Conservation (phyloP, 2,888 invertebrate species). For the Caenorhabditis zanzibari region DNA sequence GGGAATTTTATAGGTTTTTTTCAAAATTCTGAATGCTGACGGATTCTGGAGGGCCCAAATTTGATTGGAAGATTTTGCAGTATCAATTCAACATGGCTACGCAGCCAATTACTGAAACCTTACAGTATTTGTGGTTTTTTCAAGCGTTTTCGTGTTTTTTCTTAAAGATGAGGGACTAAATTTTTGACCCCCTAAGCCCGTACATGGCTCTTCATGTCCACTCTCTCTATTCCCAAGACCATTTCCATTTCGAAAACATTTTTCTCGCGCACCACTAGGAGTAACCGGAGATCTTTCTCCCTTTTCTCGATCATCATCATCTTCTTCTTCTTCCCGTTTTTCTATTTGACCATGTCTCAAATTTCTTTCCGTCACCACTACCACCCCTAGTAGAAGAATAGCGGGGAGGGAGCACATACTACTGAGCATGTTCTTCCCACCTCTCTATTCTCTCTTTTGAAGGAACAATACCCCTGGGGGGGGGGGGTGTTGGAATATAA, state of each 20-base stretch:
- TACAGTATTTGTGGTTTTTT: too few species aligned
- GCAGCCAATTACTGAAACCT: too few species aligned
- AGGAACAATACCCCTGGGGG: constrained; percentile 39
- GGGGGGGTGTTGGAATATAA: background rate
- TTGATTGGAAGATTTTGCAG: too few species aligned
- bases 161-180: too few species aligned
- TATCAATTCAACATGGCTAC: too few species aligned
- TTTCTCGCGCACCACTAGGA: background rate
- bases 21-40: too few species aligned
- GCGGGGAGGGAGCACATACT: constrained; percentile 9
- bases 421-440: constrained; percentile 43
- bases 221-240: background rate
- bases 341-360: constrained; percentile 34
- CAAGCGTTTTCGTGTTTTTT: too few species aligned
- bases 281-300: constrained; percentile 34
- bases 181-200: background rate
- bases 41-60: too few species aligned
- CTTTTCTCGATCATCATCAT: constrained; percentile 1
- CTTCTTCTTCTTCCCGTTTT: constrained; percentile 1
- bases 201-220: background rate
- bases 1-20: too few species aligned
- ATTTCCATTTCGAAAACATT: constrained; percentile 9
- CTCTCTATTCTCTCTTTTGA: background rate
- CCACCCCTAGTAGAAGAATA: background rate
- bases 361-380: constrained; percentile 12